phyloP scores from a whole-genome alignment of 2,113 vertebrate genomes.

The Tragulus kanchil region DNA sequence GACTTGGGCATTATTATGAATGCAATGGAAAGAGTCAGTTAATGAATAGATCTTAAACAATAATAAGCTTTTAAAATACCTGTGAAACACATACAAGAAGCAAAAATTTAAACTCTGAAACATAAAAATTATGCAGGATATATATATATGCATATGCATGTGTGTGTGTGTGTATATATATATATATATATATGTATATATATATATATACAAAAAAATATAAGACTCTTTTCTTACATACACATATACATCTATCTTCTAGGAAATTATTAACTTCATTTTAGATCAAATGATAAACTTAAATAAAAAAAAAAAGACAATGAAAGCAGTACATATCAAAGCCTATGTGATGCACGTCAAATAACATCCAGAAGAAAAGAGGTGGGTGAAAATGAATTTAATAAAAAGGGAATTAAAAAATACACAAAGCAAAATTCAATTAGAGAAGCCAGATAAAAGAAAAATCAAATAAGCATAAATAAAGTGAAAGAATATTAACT shows the following conservation, averaged over 20 bases:
- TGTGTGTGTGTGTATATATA: background rate
- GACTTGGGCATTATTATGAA: background rate
- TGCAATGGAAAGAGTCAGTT: background rate
- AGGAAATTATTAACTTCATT: constrained; percentile 31
- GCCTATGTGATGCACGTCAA: background rate
- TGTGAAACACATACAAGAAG: background rate
- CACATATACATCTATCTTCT: background rate
- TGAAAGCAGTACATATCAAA: background rate
- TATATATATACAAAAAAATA: constrained; percentile 23
- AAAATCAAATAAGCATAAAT: constrained; percentile 71
- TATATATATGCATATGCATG: background rate
- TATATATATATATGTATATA: background rate
- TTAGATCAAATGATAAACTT: constrained; percentile 56
- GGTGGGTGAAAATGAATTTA: background rate
- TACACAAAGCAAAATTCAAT: constrained; percentile 54
- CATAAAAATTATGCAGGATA: background rate
- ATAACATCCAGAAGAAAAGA: background rate
- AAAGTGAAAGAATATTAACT: constrained; percentile 63
- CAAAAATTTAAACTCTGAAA: background rate
- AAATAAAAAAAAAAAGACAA: background rate
- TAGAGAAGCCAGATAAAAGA: constrained; percentile 60
- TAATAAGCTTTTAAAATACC: background rate
- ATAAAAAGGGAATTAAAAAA: constrained; percentile 56
- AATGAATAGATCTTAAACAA: constrained; percentile 14
- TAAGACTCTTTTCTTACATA: background rate